phyloP scores from a whole-genome alignment of 92 coral and sea anemone genomes.

The Epizoanthus stellaris region DNA sequence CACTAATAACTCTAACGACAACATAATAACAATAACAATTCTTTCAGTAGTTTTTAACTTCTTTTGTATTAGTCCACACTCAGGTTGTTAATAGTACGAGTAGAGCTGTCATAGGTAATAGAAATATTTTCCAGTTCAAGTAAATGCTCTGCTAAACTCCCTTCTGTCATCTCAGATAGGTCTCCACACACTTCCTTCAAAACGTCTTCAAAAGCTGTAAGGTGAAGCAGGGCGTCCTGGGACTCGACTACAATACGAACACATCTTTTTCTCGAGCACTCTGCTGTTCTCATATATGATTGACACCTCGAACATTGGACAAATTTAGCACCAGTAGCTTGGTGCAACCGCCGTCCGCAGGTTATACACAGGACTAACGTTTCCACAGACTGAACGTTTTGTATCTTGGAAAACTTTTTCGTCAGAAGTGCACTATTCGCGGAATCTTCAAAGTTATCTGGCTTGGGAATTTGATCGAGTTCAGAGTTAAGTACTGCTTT shows the following conservation, averaged over 20 bases:
- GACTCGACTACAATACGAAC: constrained; percentile 33
- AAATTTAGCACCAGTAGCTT: constrained; percentile 35
- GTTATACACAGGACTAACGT: constrained; percentile 22
- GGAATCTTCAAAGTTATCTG: constrained; percentile 25
- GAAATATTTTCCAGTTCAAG: constrained; percentile 42
- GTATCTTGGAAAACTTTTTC: constrained; percentile 35
- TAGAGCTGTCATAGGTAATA: constrained; percentile 38
- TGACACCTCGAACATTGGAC: constrained; percentile 41
- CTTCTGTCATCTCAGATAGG: constrained; percentile 34
- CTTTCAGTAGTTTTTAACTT: constrained; percentile 12
- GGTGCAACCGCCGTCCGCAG: constrained; percentile 39
- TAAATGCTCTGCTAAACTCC: constrained; percentile 32
- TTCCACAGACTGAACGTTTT: constrained; percentile 26
- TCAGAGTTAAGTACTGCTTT: constrained; percentile 28
- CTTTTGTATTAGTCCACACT: constrained; percentile 24
- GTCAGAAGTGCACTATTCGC: constrained; percentile 25
- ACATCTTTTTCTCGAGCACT: constrained; percentile 22
- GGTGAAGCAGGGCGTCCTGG: constrained; percentile 41
- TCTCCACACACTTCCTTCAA: constrained; percentile 42
- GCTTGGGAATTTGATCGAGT: constrained; percentile 36
- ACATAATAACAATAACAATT: constrained; percentile 14
- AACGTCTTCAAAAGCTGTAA: constrained; percentile 46
- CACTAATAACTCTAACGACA: constrained; percentile 22
- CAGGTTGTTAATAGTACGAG: constrained; percentile 34
- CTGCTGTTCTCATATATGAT: constrained; percentile 38